Conservation (phyloP, 2,113 vertebrate genomes). For the Pagrus major region DNA sequence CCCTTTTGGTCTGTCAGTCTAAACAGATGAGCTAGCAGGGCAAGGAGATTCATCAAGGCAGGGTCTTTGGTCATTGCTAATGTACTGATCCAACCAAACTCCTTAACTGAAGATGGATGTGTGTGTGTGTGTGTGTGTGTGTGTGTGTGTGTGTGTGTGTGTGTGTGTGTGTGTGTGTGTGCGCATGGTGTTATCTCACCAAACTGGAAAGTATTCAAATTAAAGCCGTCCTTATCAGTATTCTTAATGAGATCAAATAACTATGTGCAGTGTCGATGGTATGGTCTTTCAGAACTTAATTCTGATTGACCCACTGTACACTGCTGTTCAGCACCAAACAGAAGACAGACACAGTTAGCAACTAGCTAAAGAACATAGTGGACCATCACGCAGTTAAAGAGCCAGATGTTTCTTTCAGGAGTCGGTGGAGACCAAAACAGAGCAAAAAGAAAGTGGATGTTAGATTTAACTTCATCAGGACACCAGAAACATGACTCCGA, state of each 20-base stretch:
- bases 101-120: background rate
- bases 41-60: conserved; percentile 61
- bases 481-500: background rate
- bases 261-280: background rate
- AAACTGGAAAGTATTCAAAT: background rate
- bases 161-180: background rate
- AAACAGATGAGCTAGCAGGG: conserved; percentile 64
- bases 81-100: conserved; percentile 10
- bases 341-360: background rate
- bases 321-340: no score
- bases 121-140: background rate
- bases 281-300: background rate
- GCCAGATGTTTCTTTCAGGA: background rate
- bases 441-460: background rate
- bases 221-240: background rate
- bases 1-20: conserved; percentile 73
- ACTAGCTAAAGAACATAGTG: background rate
- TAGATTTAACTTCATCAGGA: background rate
- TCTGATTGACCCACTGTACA: background rate
- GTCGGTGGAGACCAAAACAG: background rate
- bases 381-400: background rate
- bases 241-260: background rate
- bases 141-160: background rate
- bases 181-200: background rate
- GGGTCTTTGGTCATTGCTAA: conserved; percentile 2